Conservation (phyloP, 1,140 invertebrate species). For the Solen grandis region DNA sequence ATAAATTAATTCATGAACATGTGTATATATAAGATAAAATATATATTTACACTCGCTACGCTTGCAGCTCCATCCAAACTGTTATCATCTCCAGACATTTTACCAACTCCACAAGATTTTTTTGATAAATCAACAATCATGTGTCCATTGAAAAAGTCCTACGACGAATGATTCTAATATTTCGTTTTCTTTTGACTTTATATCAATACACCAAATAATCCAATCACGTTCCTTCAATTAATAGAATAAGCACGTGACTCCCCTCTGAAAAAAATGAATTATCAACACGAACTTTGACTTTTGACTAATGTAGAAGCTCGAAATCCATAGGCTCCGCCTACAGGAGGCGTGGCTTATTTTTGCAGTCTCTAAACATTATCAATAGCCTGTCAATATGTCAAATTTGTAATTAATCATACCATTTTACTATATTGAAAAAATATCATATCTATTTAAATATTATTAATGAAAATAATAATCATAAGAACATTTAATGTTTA, state of each 20-base stretch:
- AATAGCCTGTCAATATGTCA: neutral
- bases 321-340: constrained; percentile 20
- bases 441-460: too few relatives aligned
- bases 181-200: constrained; percentile 57
- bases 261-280: constrained; percentile 50
- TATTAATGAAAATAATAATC: too few relatives aligned
- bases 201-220: constrained; percentile 69
- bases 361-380: neutral
- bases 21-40: too few relatives aligned
- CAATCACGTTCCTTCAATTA: constrained; percentile 74
- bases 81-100: constrained; percentile 86
- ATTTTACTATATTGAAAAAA: neutral
- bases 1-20: neutral
- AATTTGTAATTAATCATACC: neutral
- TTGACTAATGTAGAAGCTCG: constrained; percentile 6
- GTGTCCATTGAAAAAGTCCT: constrained; percentile 18
- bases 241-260: constrained; percentile 66
- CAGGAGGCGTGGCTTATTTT: constrained; percentile 13
- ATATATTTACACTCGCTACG: constrained; percentile 81
- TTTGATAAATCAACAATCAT: constrained; percentile 58
- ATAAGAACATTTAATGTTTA: too few relatives aligned
- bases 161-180: constrained; percentile 48
- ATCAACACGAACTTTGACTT: constrained; percentile 53
- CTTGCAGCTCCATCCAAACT: constrained; percentile 84
- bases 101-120: constrained; percentile 53